Percentiles rank a stretch among this genome's conserved stretches.
Evolutionary conservation across 2,113 vertebrate species (phyloP).

Genomic region (Pantherophis guttatus): DNA sequence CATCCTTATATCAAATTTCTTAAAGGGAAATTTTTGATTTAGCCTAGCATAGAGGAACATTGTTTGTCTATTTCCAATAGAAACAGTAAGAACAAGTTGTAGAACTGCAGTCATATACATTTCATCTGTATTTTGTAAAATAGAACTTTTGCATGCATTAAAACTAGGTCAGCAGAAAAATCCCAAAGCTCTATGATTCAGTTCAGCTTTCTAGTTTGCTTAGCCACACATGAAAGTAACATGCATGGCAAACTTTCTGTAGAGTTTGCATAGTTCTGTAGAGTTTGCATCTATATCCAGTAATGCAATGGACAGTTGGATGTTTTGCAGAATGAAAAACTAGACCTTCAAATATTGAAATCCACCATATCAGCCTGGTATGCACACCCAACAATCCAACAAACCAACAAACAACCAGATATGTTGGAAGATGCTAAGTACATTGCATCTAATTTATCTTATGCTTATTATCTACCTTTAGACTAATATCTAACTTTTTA

Average conservation of each 20-base stretch:
- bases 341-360: conserved; percentile 58
- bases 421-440: neutral
- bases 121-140: neutral
- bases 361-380: conserved; percentile 42
- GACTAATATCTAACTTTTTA: neutral
- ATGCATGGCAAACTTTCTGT: conserved; percentile 39
- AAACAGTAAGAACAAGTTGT: neutral
- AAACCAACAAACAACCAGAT: neutral
- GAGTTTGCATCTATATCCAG: neutral
- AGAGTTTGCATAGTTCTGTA: conserved; percentile 16
- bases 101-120: neutral
- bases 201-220: conserved; percentile 42
- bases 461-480: neutral
- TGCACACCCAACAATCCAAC: neutral
- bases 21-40: neutral
- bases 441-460: conserved; percentile 4
- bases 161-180: neutral
- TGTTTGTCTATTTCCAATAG: neutral
- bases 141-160: neutral
- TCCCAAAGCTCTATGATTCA: conserved; percentile 21
- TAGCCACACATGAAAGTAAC: conserved; percentile 45
- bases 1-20: neutral
- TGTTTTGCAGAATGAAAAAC: conserved; percentile 62
- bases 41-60: neutral
- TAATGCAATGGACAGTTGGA: conserved; percentile 41